Conservation (phyloP, 2,113 vertebrate species). For the Cynoglossus semilaevis region DNA sequence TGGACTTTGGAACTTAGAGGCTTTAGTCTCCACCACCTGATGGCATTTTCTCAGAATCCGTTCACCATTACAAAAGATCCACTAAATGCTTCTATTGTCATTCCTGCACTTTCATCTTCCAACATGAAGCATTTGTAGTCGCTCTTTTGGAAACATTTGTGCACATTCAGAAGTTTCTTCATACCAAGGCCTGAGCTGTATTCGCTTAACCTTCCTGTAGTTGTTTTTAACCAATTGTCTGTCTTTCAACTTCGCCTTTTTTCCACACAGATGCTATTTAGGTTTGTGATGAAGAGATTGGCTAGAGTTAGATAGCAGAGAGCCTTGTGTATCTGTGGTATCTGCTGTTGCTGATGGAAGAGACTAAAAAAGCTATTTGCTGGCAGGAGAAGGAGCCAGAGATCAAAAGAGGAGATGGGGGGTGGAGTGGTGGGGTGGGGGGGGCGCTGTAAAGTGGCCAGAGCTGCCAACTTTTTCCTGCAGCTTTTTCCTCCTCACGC, state of each 20-base stretch:
- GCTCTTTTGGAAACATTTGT: slow-evolving; percentile 25
- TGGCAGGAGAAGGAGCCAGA: slow-evolving; percentile 32
- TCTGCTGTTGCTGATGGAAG: slow-evolving; percentile 52
- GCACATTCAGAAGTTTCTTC: slow-evolving; percentile 23
- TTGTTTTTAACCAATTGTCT: slow-evolving; percentile 35
- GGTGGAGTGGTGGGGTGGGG: background rate
- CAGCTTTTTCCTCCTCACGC: slow-evolving; percentile 4
- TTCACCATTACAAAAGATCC: slow-evolving; percentile 43
- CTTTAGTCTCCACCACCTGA: slow-evolving; percentile 46
- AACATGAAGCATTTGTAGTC: background rate
- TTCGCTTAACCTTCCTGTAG: slow-evolving; percentile 47
- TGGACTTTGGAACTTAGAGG: slow-evolving; percentile 26
- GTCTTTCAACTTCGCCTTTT: slow-evolving; percentile 30
- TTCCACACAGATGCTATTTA: slow-evolving; percentile 39
- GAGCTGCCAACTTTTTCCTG: background rate
- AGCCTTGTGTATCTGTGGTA: slow-evolving; percentile 46
- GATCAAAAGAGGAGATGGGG: slow-evolving; percentile 14
- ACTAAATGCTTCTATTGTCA: background rate
- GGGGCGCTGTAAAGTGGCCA: slow-evolving; percentile 28
- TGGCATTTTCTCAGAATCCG: slow-evolving; percentile 49
- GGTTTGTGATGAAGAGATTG: slow-evolving; percentile 57
- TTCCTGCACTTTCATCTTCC: slow-evolving; percentile 2
- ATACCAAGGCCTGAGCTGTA: slow-evolving; percentile 7
- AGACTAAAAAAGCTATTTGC: slow-evolving; percentile 44
- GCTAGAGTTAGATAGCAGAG: slow-evolving; percentile 37